Conservation (phyloP, 2,113 vertebrate genomes). For the Pipra filicauda region DNA sequence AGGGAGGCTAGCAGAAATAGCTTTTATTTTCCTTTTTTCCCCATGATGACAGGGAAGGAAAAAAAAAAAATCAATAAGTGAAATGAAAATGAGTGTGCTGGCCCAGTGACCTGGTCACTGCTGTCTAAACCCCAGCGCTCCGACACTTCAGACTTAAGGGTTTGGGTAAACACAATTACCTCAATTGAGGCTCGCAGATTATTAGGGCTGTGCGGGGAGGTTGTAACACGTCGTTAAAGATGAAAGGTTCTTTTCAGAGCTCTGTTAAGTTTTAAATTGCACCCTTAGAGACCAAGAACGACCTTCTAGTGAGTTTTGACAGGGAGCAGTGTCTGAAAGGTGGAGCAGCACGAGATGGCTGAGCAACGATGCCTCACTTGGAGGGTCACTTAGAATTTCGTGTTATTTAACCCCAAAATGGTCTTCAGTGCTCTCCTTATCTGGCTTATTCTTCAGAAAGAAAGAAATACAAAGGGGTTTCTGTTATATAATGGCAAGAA, state of each 20-base stretch:
- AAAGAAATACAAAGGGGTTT: neutral
- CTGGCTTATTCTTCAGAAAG: neutral
- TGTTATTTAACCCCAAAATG: neutral
- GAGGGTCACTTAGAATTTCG: neutral
- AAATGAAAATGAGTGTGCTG: neutral
- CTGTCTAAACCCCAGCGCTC: neutral
- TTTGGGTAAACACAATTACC: neutral
- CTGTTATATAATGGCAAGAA: neutral
- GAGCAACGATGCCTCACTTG: rapidly evolving
- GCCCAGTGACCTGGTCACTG: neutral
- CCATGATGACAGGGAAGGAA: neutral
- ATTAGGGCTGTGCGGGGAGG: neutral
- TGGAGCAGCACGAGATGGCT: neutral
- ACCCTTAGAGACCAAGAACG: neutral
- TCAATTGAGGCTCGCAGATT: neutral
- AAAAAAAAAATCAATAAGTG: neutral
- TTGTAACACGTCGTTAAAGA: neutral
- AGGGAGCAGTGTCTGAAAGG: neutral
- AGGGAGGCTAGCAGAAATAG: neutral
- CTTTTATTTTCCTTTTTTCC: neutral
- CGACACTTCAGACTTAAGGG: neutral
- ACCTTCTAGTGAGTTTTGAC: neutral
- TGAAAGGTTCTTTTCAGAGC: neutral
- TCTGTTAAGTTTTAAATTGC: neutral
- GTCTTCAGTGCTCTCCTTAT: neutral